Evolutionary conservation across 2,888 invertebrate genomes (phyloP), one percentile per base, ranked within the genome.

Genomic region (Lithodes maja): DNA sequence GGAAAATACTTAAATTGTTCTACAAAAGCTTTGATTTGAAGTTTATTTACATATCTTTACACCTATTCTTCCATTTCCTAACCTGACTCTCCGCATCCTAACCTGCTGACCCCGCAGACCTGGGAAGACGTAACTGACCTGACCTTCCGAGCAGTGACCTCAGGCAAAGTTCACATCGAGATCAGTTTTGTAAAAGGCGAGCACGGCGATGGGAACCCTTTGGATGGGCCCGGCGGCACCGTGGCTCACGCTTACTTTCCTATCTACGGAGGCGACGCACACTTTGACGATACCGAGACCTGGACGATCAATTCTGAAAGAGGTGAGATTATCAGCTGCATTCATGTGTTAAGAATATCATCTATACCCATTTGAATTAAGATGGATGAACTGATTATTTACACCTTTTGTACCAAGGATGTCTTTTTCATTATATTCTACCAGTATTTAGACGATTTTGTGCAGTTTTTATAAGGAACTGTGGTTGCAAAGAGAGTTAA

Each of bases 191-290:
- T 79, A 85, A 82, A 68, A 17, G 86, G 83, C 2, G 83, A 90
- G 69, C 86, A 92, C 80, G 85, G 86, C 0, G 98, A 98, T 94
- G 98, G 98, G 1, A 98, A 99, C 95, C 98, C 99, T 7, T 99
- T 99, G 93, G 99, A 99, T 94, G 99, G 99, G 54, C 97, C 97
- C 79, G 98, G 98, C 85, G 97, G 97, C 92, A 98, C 98, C 89
- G 95, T 99, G 91, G 99, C 99, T 15, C 99, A 99, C 93, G 99
- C 99, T 78, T 99, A 98, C 94, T 99, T 99, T 94, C 99, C 99
- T 0, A 97, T 97, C 15, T 99, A 98, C 93, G 99, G 99, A 54
- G 99, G 99, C 15, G 99, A 99, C 94, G 99, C 98, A 69, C 99
- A 99, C 94, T 99, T 99, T 93, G 99, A 99, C 93, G 98, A 99